phyloP scores from a whole-genome alignment of 2,888 invertebrate genomes.

The Acanthosepion esculentum region DNA sequence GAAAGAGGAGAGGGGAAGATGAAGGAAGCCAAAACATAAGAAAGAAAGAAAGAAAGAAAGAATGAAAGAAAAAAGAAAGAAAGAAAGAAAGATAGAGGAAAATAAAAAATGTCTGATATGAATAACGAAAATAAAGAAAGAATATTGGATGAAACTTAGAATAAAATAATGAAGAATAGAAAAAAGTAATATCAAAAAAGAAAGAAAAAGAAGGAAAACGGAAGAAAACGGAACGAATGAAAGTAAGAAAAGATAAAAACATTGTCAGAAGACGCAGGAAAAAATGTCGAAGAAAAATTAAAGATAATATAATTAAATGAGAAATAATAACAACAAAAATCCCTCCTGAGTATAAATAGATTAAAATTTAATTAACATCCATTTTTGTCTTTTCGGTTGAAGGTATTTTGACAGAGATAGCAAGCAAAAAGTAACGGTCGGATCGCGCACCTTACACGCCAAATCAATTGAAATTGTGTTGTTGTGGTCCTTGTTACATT shows the following conservation, averaged over 20 bases:
- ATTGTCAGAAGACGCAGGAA: too few species aligned
- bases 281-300: background rate
- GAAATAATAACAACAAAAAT: background rate
- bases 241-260: background rate
- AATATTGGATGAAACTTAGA: background rate
- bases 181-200: background rate
- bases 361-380: slow-evolving; percentile 33
- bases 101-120: background rate
- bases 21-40: background rate
- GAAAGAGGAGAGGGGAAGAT: too few species aligned
- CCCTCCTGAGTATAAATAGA: background rate
- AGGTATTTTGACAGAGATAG: background rate
- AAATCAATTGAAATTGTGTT: slow-evolving; percentile 18
- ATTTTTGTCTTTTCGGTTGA: background rate
- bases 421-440: background rate
- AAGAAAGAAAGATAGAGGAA: background rate
- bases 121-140: too few species aligned
- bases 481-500: background rate
- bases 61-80: background rate
- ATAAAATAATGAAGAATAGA: background rate
- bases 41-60: background rate
- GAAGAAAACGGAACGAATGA: background rate
- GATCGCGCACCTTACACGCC: background rate
- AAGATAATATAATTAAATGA: background rate
- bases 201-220: background rate